Conservation (phyloP, 1,140 invertebrate species). For the Saccostrea echinata region DNA sequence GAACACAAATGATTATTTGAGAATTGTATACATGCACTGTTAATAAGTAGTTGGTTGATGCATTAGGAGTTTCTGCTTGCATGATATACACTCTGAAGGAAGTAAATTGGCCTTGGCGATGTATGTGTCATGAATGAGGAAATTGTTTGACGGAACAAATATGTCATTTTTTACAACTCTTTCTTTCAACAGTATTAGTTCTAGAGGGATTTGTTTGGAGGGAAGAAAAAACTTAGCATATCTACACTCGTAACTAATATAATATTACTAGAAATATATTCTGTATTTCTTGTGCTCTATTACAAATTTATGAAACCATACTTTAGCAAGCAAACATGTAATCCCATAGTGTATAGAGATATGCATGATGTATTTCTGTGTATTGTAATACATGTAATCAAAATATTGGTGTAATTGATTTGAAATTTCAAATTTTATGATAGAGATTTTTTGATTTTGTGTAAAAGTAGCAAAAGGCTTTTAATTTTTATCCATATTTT, state of each 20-base stretch:
- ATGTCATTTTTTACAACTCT: not conserved
- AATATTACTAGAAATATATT: not conserved
- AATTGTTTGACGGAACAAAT: not conserved
- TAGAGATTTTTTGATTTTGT: not conserved
- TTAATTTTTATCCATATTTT: not conserved
- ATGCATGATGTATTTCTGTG: not conserved
- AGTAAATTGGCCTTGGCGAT: not conserved
- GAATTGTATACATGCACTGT: slow-evolving; percentile 21
- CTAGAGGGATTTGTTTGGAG: not conserved
- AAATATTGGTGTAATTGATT: not conserved
- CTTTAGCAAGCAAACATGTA: not conserved
- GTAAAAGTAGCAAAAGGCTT: not conserved
- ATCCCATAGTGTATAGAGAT: not conserved
- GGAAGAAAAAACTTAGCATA: not conserved
- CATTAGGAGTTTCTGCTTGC: slow-evolving; percentile 19
- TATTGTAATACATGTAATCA: not conserved
- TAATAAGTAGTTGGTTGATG: not conserved
- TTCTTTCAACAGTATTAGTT: slow-evolving; percentile 1
- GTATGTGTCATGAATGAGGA: slow-evolving; percentile 15
- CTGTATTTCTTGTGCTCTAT: not conserved
- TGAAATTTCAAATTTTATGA: not conserved
- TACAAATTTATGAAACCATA: not conserved
- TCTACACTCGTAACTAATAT: not conserved
- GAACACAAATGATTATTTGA: not conserved
- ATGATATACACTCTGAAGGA: not conserved